Evolutionary conservation across 2,113 vertebrate genomes (phyloP), one percentile per base, ranked within the genome.

Genomic region (Phoxinus phoxinus): DNA sequence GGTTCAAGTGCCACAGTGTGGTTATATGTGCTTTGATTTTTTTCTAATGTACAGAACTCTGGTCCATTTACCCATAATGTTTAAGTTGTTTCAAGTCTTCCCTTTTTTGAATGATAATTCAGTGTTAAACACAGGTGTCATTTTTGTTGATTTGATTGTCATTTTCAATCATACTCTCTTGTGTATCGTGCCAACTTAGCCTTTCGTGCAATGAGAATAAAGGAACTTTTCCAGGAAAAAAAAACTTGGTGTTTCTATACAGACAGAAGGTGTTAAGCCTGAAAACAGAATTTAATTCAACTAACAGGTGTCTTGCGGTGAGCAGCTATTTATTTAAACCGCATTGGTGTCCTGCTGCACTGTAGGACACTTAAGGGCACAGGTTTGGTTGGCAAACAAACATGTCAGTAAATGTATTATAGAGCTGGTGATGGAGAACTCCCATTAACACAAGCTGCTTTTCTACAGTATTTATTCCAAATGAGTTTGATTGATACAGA

Each of bases 291-390:
- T 82, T 27, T 32, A 82, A 82, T 71, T 53, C 6, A 15, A 13
- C 63, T 82, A 82, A 82, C 63, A 71, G 80, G 80, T 69, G 19
- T 82, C 46, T 71, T 71, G 27, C 27, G 2, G 80, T 71, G 63
- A 17, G 21, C 46, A 2, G 13, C 27, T 72, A 83, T 83, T 48
- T 19, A 21, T 32, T 81, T 58, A 72, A 30, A 56, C 3, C 21
- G 19, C 32, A 27, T 2, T 25, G 65, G 27, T 41, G 44, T 83
- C 81, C 48, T 72, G 46, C 12, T 83, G 81, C 21, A 37, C 81
- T 32, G 65, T n/a, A 37, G 48, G 46, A 56, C 81, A 48, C 12
- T 35, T 61, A 30, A 46, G 79, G 79, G 17, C 37, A 65, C 35
- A 2, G 35, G 6, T 79, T 79, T 35, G 2, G 23, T 61, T 65